phyloP scores from a whole-genome alignment of 2,888 invertebrate genomes.

The Hemicrepidius hirtus region DNA sequence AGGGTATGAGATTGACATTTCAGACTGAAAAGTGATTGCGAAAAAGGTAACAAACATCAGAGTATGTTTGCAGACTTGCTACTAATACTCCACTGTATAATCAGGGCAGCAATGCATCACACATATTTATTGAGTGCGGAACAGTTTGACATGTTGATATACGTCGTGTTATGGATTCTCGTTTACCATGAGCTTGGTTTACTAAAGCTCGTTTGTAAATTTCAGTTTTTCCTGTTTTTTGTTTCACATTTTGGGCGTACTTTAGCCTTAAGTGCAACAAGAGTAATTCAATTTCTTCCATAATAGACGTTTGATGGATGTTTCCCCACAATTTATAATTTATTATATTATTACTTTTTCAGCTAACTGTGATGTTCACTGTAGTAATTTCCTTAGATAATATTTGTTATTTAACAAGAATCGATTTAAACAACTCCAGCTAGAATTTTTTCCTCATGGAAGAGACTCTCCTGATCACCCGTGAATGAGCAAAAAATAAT shows the following conservation, averaged over 20 bases:
- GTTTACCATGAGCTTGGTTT: constrained; percentile 35
- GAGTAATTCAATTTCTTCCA: not conserved
- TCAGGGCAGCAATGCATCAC: constrained; percentile 53
- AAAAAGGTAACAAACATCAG: constrained; percentile 31
- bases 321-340: too few relatives aligned
- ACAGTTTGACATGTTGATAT: constrained; percentile 59
- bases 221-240: constrained; percentile 25
- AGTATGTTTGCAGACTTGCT: constrained; percentile 39
- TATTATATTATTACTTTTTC: too few relatives aligned
- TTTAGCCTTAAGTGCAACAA: constrained; percentile 5
- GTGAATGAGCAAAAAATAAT: too few relatives aligned
- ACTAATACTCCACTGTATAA: constrained; percentile 53
- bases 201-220: constrained; percentile 29
- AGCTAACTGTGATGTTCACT: too few relatives aligned
- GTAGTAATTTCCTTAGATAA: too few relatives aligned
- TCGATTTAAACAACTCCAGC: too few relatives aligned
- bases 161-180: constrained; percentile 49
- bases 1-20: not conserved
- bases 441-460: too few relatives aligned
- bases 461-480: too few relatives aligned
- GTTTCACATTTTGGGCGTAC: constrained; percentile 2
- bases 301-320: too few relatives aligned
- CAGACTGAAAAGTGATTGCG: constrained; percentile 4
- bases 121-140: constrained; percentile 60
- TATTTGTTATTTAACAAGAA: too few relatives aligned